Evolutionary conservation across 2,797 vertebrate species (phyloP), one percentile per base, ranked within the genome.

Genomic region (Sebastiscus tertius): DNA sequence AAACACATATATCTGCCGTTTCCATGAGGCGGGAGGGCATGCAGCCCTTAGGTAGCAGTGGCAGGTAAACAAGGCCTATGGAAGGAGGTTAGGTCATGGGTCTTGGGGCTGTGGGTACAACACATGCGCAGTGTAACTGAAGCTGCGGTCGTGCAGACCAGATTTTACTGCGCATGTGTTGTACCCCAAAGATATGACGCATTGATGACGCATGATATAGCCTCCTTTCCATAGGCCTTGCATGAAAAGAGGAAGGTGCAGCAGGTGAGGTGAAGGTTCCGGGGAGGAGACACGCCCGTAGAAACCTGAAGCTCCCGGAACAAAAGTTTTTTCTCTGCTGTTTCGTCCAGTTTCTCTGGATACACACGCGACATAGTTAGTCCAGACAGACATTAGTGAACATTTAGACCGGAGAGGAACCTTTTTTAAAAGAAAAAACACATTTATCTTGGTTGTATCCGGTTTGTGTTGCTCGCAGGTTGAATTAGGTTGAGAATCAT

Each of bases 231-330:
- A 1, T 42, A 42, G 39, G 39, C 39, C 14, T 20, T 18, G 4
- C 81, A 82, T 72, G 88, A 89, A 91, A 90, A 87, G 88, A 89
- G 92, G 92, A 94, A 92, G 88, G 0, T 1, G 0, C 39, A 58
- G 13, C 87, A 82, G 89, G 84, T 87, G 87, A 26, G 49, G 39
- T 14, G 24, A 24, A 24, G 24, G 24, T 42, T 6, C 2, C 2
- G 39, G 16, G 87, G 26, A 39, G 39, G 68, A 69, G 89, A 71
- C 89, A 94, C 94, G 87, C 93, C 94, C 86, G 11, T 63, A 79
- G 91, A 89, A 88, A 93, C 88, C 69, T 18, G 74, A 89, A 6
- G 64, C 59, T 84, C 63, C 84, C 90, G 93, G 93, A 91, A 93
- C 82, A 71, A 12, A 91, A 92, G 3, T 66, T 56, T 56, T 27